Conservation (phyloP, 1,140 invertebrate species). For the Musca vetustissima region DNA sequence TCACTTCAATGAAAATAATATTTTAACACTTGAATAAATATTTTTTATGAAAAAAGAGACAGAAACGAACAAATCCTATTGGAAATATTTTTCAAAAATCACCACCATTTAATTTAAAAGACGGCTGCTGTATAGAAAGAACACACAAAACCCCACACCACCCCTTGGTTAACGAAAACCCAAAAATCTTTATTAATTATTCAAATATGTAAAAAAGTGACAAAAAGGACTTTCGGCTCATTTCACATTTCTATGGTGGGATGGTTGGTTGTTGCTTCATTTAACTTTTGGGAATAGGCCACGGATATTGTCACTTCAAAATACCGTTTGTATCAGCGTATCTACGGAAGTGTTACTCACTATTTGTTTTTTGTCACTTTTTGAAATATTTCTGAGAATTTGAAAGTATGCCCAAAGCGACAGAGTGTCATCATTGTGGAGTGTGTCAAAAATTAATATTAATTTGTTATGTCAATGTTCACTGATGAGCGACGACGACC, state of each 20-base stretch:
- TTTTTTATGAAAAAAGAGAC: slow-evolving; percentile 26
- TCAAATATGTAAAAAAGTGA: slow-evolving; percentile 1
- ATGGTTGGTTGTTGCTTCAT: slow-evolving; percentile 1
- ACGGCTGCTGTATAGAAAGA: no score
- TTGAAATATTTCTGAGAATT: no score
- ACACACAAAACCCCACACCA: no score
- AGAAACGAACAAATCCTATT: neutral
- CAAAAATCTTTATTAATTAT: slow-evolving; percentile 12
- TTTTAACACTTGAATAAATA: slow-evolving; percentile 55
- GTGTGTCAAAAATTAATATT: slow-evolving; percentile 56
- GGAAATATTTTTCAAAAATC: neutral
- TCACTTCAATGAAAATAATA: slow-evolving; percentile 33
- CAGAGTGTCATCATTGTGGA: slow-evolving; percentile 43
- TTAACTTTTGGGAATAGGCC: neutral
- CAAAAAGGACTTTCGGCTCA: slow-evolving; percentile 9
- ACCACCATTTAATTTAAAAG: neutral
- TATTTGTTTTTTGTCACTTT: no score
- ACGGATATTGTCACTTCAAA: neutral
- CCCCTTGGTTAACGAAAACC: neutral
- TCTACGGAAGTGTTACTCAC: no score
- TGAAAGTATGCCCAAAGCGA: no score
- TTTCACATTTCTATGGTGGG: neutral
- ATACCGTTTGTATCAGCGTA: no score
- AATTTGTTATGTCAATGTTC: slow-evolving; percentile 52
- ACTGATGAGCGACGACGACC: no score